Conservation (phyloP, 2,888 invertebrate genomes). For the Nineta flava region DNA sequence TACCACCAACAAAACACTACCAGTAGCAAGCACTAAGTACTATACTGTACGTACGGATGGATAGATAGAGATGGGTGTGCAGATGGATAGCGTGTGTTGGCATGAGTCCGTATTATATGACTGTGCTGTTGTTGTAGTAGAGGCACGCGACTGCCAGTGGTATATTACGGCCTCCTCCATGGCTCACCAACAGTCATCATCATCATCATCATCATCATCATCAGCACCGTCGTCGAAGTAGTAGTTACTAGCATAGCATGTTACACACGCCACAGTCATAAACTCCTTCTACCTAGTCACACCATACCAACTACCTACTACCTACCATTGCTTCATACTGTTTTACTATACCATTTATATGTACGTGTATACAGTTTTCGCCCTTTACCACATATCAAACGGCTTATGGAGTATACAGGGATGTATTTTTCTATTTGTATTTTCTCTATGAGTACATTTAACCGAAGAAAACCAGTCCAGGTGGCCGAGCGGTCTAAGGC, state of each 20-base stretch:
- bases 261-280: not conserved
- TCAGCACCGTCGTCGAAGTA: not conserved
- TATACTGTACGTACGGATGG: not conserved
- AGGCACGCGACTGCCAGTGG: conserved; percentile 4
- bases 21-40: too few relatives aligned
- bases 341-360: too few relatives aligned
- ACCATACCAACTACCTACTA: not conserved
- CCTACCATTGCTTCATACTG: not conserved
- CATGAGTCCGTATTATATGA: too few relatives aligned
- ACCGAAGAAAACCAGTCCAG: too few relatives aligned
- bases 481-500: too few relatives aligned
- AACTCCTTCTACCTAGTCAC: not conserved
- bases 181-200: too few relatives aligned
- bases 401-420: too few relatives aligned
- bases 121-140: not conserved
- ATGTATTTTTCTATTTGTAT: too few relatives aligned
- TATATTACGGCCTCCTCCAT: not conserved
- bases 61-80: not conserved
- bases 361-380: too few relatives aligned
- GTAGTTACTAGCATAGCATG: not conserved
- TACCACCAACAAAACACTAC: too few relatives aligned
- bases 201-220: not conserved
- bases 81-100: not conserved
- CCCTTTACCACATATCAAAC: too few relatives aligned
- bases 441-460: too few relatives aligned